These are phyloP conservation scores for Caenorhabditis becei DNA, from an alignment of 2,888 invertebrate species.

Conservation along the genomic window DNA sequence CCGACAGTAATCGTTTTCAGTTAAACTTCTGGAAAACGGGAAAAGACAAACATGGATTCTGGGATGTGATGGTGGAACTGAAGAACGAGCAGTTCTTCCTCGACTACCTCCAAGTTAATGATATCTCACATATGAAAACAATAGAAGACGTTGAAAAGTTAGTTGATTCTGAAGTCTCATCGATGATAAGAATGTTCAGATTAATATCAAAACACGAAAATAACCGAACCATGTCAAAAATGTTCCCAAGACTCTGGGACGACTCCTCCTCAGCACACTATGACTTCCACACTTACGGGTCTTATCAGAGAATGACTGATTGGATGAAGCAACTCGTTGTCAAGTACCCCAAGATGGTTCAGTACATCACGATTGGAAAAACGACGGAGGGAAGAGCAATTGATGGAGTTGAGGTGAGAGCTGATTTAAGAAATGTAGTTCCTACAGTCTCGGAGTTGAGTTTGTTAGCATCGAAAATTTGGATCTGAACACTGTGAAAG, in stretches of 20 bases:
- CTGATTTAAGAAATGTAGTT: no score
- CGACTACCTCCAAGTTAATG: slow-evolving; percentile 55
- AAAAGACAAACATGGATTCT: slow-evolving; percentile 83
- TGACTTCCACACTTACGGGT: slow-evolving; percentile 69
- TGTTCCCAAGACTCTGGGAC: slow-evolving; percentile 55
- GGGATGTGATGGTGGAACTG: slow-evolving; percentile 88
- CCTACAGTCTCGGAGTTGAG: no score
- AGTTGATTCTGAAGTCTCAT: slow-evolving; percentile 14
- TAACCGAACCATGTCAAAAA: slow-evolving; percentile 20
- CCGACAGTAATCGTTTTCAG: slow-evolving; percentile 56
- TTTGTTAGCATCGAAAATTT: no score
- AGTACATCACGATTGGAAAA: slow-evolving; percentile 78
- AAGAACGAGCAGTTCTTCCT: slow-evolving; percentile 80
- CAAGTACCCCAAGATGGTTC: slow-evolving; percentile 74
- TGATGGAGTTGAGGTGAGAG: slow-evolving; percentile 78
- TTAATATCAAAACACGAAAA: slow-evolving; percentile 52
- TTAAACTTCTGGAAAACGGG: slow-evolving; percentile 86
- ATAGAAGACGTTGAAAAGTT: slow-evolving; percentile 79
- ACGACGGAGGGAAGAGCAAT: slow-evolving; percentile 79
- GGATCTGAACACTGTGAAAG: no score
- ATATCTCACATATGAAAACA: slow-evolving; percentile 72
- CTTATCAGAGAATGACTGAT: slow-evolving; percentile 65
- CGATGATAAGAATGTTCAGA: slow-evolving; percentile 23
- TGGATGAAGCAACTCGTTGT: slow-evolving; percentile 78
- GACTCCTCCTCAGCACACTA: slow-evolving; percentile 60